These are phyloP conservation scores for Narcine bancroftii DNA, from an alignment of 2,113 vertebrate genomes.

Conservation along the genomic window DNA sequence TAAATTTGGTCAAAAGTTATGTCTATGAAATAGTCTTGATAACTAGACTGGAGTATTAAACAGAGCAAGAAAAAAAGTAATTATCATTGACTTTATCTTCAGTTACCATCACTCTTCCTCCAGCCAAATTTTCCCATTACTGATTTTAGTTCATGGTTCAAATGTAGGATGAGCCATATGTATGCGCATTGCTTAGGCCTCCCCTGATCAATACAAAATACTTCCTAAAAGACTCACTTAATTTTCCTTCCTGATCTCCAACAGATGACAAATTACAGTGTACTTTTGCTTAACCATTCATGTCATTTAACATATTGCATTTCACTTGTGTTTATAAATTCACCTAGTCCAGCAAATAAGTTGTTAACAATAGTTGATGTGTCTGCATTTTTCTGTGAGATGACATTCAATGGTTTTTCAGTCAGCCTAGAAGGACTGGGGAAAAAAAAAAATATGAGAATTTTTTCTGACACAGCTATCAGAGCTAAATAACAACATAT, in stretches of 20 bases:
- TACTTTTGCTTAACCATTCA: neutral
- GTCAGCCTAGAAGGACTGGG: neutral
- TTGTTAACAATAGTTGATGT: slow-evolving; percentile 9
- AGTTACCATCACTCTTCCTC: neutral
- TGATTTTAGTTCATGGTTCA: neutral
- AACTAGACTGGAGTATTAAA: neutral
- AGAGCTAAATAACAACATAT: neutral
- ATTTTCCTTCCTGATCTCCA: neutral
- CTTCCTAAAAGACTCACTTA: neutral
- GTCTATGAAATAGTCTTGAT: neutral
- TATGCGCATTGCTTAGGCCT: neutral
- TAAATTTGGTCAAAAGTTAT: neutral
- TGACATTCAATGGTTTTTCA: neutral
- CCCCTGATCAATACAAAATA: neutral
- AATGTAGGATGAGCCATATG: neutral
- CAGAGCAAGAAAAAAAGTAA: too few species aligned
- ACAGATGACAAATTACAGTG: neutral
- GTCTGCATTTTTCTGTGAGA: neutral
- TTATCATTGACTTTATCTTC: too few species aligned
- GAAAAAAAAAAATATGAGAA: neutral
- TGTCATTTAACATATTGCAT: neutral
- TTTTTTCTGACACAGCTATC: neutral
- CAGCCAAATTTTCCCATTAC: neutral
- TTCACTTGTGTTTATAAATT: neutral
- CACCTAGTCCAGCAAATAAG: slow-evolving; percentile 31